phyloP scores from a whole-genome alignment of 2,113 vertebrate species.

The Planiliza haematocheilus region DNA sequence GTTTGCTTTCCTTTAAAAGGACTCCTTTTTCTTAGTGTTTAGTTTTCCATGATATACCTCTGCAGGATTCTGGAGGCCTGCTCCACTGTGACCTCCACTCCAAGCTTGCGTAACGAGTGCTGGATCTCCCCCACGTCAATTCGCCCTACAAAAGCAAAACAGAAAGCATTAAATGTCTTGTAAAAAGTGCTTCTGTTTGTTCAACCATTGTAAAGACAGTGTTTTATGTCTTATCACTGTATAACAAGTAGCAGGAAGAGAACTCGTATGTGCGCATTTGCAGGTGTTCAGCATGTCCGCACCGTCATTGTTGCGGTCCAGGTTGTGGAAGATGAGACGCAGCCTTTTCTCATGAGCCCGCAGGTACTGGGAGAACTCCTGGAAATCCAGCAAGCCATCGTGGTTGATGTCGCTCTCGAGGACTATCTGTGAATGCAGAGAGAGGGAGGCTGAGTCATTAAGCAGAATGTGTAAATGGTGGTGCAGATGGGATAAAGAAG shows the following conservation, averaged over 20 bases:
- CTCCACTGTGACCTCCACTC: conserved; percentile 82
- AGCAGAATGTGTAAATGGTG: not conserved
- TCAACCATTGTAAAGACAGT: too few relatives aligned
- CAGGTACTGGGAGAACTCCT: conserved; percentile 87
- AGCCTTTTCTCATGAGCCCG: conserved; percentile 86
- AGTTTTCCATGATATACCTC: conserved; percentile 55
- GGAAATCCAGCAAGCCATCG: conserved; percentile 85
- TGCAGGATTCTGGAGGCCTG: conserved; percentile 83
- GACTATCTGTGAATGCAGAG: conserved; percentile 69
- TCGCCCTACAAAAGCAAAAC: conserved; percentile 76
- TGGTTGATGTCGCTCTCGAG: conserved; percentile 78
- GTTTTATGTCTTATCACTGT: not conserved
- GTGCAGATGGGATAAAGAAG: not conserved
- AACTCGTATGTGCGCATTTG: not conserved
- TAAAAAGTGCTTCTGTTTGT: not conserved
- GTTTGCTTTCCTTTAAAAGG: too few relatives aligned
- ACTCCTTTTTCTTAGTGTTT: too few relatives aligned
- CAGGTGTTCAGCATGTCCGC: conserved; percentile 1
- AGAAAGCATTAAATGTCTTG: not conserved
- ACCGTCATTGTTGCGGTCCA: conserved; percentile 90
- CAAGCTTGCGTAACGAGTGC: conserved; percentile 83
- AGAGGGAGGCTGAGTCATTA: not conserved
- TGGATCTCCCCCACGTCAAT: conserved; percentile 90
- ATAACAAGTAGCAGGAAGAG: not conserved
- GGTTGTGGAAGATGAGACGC: conserved; percentile 85